Percentiles rank a stretch among this genome's conserved stretches.
Conservation (phyloP, 1,140 invertebrate genomes). For the Apis cerana region DNA sequence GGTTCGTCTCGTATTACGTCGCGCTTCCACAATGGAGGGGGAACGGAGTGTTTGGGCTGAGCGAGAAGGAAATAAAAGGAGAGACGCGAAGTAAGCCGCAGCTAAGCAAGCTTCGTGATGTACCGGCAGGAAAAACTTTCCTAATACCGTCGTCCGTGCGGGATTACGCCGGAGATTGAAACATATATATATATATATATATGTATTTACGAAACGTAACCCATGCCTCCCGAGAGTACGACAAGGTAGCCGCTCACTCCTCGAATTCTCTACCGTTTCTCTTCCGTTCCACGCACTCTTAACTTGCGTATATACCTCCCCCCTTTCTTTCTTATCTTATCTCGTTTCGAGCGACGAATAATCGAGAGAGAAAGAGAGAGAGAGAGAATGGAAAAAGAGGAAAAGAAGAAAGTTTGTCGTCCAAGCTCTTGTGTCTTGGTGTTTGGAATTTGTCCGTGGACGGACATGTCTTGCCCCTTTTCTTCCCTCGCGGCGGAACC, state of each 20-base stretch:
- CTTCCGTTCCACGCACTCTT: neutral
- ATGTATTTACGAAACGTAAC: constrained; percentile 72
- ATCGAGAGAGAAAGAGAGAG: too few species aligned
- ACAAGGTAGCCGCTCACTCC: constrained; percentile 18
- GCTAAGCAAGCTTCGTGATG: constrained; percentile 70
- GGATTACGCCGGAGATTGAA: constrained; percentile 78
- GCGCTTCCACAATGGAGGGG: neutral
- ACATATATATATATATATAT: constrained; percentile 65
- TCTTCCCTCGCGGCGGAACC: constrained; percentile 31
- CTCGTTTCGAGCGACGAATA: neutral
- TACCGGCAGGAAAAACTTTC: constrained; percentile 78
- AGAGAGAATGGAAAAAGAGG: too few species aligned
- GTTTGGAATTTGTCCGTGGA: neutral
- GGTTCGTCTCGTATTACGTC: constrained; percentile 40
- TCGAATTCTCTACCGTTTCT: constrained; percentile 46
- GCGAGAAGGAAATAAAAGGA: constrained; percentile 15
- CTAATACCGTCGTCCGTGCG: constrained; percentile 76
- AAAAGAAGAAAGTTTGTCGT: too few species aligned
- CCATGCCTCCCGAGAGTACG: constrained; percentile 50
- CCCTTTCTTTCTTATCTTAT: too few species aligned
- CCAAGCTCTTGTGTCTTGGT: too few species aligned
- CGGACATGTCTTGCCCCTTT: constrained; percentile 46
- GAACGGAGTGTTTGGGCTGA: neutral
- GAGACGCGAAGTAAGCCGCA: constrained; percentile 56
- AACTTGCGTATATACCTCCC: constrained; percentile 2